Conservation (phyloP, 2,113 vertebrate genomes). For the Cercocebus atys region DNA sequence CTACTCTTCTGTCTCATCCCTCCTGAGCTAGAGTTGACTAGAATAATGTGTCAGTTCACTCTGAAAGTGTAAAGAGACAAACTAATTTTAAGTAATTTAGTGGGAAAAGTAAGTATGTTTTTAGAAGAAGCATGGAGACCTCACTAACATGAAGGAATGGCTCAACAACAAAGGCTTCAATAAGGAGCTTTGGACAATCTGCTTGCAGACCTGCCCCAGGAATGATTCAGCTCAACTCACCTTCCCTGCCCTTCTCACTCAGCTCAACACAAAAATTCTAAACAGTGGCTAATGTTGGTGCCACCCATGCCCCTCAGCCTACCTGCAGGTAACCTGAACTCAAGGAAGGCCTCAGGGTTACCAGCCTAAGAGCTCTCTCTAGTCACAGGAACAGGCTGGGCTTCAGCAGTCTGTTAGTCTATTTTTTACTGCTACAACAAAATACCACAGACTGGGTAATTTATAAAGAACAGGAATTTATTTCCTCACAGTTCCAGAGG, state of each 20-base stretch:
- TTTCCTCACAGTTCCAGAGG: background rate
- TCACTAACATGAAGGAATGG: background rate
- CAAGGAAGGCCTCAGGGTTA: background rate
- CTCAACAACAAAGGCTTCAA: background rate
- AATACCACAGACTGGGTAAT: background rate
- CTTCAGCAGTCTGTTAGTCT: background rate
- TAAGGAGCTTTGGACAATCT: background rate
- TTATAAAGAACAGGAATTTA: background rate
- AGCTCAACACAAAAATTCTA: background rate
- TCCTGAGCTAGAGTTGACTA: background rate
- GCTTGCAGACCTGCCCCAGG: background rate
- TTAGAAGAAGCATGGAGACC: background rate
- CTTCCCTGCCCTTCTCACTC: background rate
- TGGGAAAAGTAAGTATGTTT: background rate
- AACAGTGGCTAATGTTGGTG: background rate
- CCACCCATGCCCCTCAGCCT: too few relatives aligned
- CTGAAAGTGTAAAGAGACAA: background rate
- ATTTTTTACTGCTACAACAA: background rate
- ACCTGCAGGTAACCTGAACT: background rate
- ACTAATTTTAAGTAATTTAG: background rate
- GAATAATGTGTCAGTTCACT: background rate
- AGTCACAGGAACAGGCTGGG: background rate
- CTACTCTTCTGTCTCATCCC: background rate
- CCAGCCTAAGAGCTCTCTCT: background rate
- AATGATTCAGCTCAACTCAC: background rate